phyloP scores from a whole-genome alignment of 2,113 vertebrate species.

The Indicator indicator region DNA sequence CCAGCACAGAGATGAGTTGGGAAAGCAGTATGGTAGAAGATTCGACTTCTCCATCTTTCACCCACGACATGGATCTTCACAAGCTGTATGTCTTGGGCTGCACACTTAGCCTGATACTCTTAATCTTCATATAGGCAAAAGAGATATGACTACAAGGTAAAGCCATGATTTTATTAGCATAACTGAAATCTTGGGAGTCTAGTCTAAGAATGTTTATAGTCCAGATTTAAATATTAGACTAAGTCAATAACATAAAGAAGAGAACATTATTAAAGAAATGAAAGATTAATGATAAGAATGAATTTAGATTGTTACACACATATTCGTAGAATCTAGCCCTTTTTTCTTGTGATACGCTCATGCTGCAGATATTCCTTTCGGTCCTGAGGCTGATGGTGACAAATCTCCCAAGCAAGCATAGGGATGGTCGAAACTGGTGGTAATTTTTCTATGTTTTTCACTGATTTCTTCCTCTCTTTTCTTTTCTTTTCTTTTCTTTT shows the following conservation, averaged over 20 bases:
- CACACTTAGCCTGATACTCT: neutral
- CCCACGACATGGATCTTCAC: neutral
- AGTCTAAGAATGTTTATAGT: neutral
- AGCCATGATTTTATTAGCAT: neutral
- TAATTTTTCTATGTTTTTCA: neutral
- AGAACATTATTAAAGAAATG: neutral
- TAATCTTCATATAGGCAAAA: neutral
- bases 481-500: neutral
- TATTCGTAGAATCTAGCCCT: neutral
- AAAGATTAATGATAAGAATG: neutral
- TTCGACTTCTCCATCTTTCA: neutral
- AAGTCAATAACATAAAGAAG: neutral
- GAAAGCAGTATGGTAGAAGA: neutral
- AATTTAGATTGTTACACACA: neutral
- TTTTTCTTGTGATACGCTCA: neutral
- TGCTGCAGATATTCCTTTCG: neutral
- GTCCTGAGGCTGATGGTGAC: neutral
- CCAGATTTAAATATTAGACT: neutral
- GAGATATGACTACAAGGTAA: neutral
- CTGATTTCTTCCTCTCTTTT: neutral
- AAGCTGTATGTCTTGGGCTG: neutral
- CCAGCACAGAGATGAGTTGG: neutral
- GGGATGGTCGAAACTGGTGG: neutral
- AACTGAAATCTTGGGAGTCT: neutral
- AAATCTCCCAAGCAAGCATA: accelerated